phyloP scores from a whole-genome alignment of 2,888 invertebrate species.

The Pecten maximus region DNA sequence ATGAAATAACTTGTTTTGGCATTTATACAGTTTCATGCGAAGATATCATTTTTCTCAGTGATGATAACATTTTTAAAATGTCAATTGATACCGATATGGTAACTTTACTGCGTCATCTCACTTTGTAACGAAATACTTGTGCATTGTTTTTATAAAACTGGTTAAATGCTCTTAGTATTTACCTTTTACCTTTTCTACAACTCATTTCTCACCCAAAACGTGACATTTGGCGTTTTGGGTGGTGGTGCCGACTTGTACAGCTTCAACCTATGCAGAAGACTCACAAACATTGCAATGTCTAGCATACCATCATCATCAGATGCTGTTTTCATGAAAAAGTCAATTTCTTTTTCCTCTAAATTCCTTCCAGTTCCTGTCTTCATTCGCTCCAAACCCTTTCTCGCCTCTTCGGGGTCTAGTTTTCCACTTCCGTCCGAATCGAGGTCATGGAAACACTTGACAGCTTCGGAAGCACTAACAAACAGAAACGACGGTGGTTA shows the following conservation, averaged over 20 bases:
- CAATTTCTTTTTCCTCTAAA: conserved; percentile 78
- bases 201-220: conserved; percentile 44
- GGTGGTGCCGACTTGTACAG: conserved; percentile 77
- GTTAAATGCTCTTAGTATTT: too few relatives aligned
- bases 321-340: conserved; percentile 80
- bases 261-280: conserved; percentile 76
- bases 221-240: conserved; percentile 63
- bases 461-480: conserved; percentile 77
- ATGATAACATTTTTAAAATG: too few relatives aligned
- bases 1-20: background rate
- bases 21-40: too few relatives aligned
- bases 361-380: conserved; percentile 74
- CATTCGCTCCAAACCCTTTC: conserved; percentile 72
- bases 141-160: too few relatives aligned
- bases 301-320: conserved; percentile 77
- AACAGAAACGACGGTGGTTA: background rate
- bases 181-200: too few relatives aligned
- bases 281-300: conserved; percentile 79
- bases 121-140: too few relatives aligned
- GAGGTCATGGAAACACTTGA: conserved; percentile 77
- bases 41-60: too few relatives aligned
- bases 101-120: too few relatives aligned
- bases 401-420: conserved; percentile 77
- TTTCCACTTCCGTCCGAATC: conserved; percentile 79
- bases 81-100: too few relatives aligned